Evolutionary conservation across 2,797 vertebrate genomes (phyloP), one percentile per base, ranked within the genome.

Genomic region (Tolypeutes matacus): DNA sequence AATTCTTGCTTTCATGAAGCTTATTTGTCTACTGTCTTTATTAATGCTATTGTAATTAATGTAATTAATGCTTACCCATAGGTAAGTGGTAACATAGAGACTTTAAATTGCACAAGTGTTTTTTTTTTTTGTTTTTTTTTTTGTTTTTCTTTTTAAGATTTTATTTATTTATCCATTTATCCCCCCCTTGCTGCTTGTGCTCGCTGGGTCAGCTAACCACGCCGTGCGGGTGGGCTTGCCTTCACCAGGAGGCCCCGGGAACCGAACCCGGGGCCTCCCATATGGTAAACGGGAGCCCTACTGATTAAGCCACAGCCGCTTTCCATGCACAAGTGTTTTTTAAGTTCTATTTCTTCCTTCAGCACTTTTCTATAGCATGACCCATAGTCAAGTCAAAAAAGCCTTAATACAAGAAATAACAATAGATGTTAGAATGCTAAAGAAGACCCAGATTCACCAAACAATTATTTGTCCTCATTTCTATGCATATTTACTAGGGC

Each of bases 291-390:
- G n/a, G n/a, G n/a, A n/a, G n/a, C n/a, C n/a, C n/a, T n/a, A n/a
- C n/a, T n/a, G n/a, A n/a, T n/a, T n/a, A n/a, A n/a, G n/a, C n/a
- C n/a, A n/a, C n/a, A n/a, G n/a, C n/a, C n/a, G n/a, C n/a, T n/a
- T n/a, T n/a, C n/a, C n/a, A n/a, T n/a, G n/a, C n/a, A n/a, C n/a
- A n/a, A n/a, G n/a, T 88, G 51, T 70, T 82, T 82, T 81, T 72
- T 11, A 20, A 21, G 94, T 86, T 84, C 15, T 88, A 58, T 91
- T 69, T 85, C 36, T 73, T 93, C 36, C 49, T 80, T 93, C 46
- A 72, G 34, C 60, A 78, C 27, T 81, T 92, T 81, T 73, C 62
- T 46, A 6, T 56, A 75, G 25, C 89, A n/a, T 75, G 56, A 89
- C 42, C 85, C 23, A 31, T 75, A 84, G 27, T 81, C 25, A 93